Percentiles rank a stretch among this genome's conserved stretches.
phyloP scores from a whole-genome alignment of 2,113 vertebrate genomes.

The Nyctibius bracteatus region DNA sequence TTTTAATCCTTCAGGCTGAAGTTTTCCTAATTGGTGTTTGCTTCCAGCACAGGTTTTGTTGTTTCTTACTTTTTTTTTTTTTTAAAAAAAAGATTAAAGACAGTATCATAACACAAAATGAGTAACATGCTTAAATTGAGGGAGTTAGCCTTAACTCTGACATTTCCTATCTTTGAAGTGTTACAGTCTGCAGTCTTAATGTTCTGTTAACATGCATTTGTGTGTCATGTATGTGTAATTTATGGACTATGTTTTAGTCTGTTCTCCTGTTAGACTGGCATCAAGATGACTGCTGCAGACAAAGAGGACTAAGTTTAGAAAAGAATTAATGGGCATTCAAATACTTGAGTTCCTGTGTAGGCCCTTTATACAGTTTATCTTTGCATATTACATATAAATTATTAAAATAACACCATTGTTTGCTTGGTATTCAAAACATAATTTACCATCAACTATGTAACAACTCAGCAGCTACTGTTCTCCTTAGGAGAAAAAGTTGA shows the following conservation, averaged over 20 bases:
- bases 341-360: not conserved
- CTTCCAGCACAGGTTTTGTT: conserved; percentile 5
- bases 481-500: not conserved
- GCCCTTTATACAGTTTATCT: not conserved
- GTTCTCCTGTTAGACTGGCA: not conserved
- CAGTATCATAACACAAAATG: not conserved
- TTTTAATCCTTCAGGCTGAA: not conserved
- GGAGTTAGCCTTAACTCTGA: not conserved
- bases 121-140: not conserved
- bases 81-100: not conserved
- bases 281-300: not conserved
- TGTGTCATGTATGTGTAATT: not conserved
- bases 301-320: not conserved
- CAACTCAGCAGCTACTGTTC: conserved; percentile 41
- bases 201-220: not conserved
- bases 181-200: not conserved
- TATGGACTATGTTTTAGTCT: not conserved
- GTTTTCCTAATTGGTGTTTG: not conserved
- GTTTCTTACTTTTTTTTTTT: not conserved
- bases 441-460: not conserved
- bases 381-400: conserved; percentile 7
- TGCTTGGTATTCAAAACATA: conserved; percentile 11
- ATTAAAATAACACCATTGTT: conserved; percentile 47
- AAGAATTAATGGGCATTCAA: not conserved
- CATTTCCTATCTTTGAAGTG: conserved; percentile 23